Evolutionary conservation across 2,888 invertebrate species (phyloP).

Genomic region (Drosophila atripex): DNA sequence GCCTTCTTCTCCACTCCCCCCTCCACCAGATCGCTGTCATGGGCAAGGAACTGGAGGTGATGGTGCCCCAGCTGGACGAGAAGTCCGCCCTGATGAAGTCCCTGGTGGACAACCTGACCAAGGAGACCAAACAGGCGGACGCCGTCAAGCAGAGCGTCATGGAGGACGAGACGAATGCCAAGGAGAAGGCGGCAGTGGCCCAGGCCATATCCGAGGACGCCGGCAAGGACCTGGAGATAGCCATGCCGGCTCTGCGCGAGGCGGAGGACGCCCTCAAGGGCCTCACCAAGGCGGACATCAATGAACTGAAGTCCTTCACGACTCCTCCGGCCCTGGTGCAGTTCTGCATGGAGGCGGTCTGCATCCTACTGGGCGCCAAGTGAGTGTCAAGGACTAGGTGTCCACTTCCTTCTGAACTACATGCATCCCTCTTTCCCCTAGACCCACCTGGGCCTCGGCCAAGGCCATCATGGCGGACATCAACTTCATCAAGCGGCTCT

Average conservation of each 20-base stretch:
- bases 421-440: slow-evolving; percentile 75
- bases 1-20: no score
- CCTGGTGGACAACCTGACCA: slow-evolving; percentile 89
- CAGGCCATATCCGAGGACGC: slow-evolving; percentile 93
- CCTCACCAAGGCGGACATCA: slow-evolving; percentile 94
- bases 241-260: slow-evolving; percentile 93
- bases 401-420: background rate
- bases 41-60: slow-evolving; percentile 91
- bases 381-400: slow-evolving; percentile 83
- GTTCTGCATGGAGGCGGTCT: slow-evolving; percentile 96
- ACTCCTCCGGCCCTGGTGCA: slow-evolving; percentile 94
- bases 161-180: slow-evolving; percentile 92
- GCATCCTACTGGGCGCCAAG: slow-evolving; percentile 92
- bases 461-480: slow-evolving; percentile 92
- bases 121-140: slow-evolving; percentile 92
- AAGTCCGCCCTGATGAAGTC: slow-evolving; percentile 91
- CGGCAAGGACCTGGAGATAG: slow-evolving; percentile 93
- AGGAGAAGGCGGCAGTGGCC: slow-evolving; percentile 93
- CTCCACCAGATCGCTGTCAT: slow-evolving; percentile 88
- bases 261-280: slow-evolving; percentile 93
- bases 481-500: slow-evolving; percentile 91
- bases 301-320: slow-evolving; percentile 94
- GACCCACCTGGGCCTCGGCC: slow-evolving; percentile 94
- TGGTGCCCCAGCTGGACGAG: slow-evolving; percentile 91
- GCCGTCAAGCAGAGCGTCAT: slow-evolving; percentile 91